These are phyloP conservation scores for Columba janthina DNA, from an alignment of 2,113 vertebrate genomes.

Conservation along the genomic window DNA sequence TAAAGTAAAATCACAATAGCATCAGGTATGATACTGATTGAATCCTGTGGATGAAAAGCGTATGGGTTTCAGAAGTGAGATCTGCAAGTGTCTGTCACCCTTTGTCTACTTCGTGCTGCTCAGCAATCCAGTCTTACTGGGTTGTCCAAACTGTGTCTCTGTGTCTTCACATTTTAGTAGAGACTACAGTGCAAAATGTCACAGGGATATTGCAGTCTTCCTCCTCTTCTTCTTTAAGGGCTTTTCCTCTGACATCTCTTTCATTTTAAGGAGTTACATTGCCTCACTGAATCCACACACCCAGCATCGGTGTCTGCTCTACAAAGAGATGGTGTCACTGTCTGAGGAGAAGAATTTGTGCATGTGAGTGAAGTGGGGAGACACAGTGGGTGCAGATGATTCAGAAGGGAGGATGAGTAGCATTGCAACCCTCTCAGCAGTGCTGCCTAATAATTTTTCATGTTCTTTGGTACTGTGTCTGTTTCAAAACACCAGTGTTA, in stretches of 20 bases:
- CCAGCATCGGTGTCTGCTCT: not conserved
- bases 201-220: not conserved
- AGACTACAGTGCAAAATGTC: not conserved
- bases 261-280: not conserved
- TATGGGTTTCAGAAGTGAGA: not conserved
- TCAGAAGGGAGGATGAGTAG: not conserved
- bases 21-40: not conserved
- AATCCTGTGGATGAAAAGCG: not conserved
- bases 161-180: not conserved
- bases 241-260: not conserved
- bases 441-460: not conserved
- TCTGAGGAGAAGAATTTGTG: not conserved
- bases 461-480: not conserved
- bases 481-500: not conserved
- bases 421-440: not conserved
- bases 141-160: not conserved
- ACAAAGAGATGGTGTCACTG: not conserved
- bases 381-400: rapidly evolving
- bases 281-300: not conserved
- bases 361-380: not conserved
- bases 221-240: not conserved
- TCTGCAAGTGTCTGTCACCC: not conserved
- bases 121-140: not conserved
- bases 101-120: not conserved
- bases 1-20: not conserved